These are phyloP conservation scores for Hirudinaria manillensis DNA, from an alignment of 2,888 invertebrate species.

Conservation along the genomic window DNA sequence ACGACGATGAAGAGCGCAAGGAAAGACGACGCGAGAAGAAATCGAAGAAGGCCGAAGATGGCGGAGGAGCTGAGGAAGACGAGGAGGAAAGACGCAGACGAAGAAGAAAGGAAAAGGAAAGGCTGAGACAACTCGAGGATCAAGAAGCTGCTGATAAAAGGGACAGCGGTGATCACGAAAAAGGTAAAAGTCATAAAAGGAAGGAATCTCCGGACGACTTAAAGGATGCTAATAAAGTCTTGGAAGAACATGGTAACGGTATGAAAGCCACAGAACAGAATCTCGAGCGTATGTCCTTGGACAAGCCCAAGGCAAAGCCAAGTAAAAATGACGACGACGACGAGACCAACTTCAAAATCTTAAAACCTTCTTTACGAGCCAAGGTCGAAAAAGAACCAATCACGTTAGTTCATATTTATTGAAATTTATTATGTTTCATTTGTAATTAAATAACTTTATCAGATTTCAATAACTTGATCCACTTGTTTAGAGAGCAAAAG, in stretches of 20 bases:
- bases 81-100: conserved; percentile 25
- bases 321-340: conserved; percentile 18
- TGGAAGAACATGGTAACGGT: not conserved
- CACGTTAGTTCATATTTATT: not conserved
- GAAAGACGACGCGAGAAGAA: conserved; percentile 9
- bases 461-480: not conserved
- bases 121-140: not conserved
- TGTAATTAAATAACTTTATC: not conserved
- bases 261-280: not conserved
- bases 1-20: not conserved
- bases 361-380: conserved; percentile 15
- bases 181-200: not conserved
- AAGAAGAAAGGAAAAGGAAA: conserved; percentile 19
- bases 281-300: not conserved
- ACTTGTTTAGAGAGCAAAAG: not conserved
- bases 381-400: not conserved
- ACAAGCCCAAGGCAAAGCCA: not conserved
- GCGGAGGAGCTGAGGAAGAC: conserved; percentile 1
- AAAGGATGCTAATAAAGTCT: not conserved
- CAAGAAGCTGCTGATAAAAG: not conserved
- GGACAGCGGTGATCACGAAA: not conserved
- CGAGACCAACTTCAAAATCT: not conserved
- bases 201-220: not conserved
- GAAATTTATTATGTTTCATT: not conserved
- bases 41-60: conserved; percentile 9